Conservation (phyloP, 2,888 invertebrate genomes). For the Campoplex capitator region DNA sequence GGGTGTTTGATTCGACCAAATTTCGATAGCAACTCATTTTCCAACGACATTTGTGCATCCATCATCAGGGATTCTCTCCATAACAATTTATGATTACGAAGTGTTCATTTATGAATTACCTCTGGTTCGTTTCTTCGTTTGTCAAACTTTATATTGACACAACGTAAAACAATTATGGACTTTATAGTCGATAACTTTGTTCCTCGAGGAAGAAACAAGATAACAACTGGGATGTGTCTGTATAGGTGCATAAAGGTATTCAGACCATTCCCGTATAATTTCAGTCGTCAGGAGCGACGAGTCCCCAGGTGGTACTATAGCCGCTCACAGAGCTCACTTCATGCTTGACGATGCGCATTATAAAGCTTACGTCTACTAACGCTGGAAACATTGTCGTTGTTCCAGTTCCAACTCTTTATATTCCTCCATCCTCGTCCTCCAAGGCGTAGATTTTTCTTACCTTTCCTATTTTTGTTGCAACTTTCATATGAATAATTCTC, state of each 20-base stretch:
- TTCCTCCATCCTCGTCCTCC: not conserved
- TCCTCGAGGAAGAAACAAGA: conserved; percentile 28
- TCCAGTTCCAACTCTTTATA: conserved; percentile 34
- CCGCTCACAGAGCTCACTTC: conserved; percentile 51
- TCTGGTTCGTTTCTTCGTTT: not conserved
- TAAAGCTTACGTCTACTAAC: conserved; percentile 41
- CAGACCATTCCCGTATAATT: conserved; percentile 58
- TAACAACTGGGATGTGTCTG: conserved; percentile 16
- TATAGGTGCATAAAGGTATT: conserved; percentile 35
- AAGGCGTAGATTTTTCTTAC: conserved; percentile 22
- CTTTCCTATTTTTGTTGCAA: conserved; percentile 39
- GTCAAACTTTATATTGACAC: conserved; percentile 26
- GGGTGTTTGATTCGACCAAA: not conserved
- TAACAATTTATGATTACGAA: not conserved
- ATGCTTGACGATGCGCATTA: conserved; percentile 62
- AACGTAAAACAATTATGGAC: conserved; percentile 41
- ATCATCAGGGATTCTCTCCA: not conserved
- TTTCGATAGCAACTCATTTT: not conserved
- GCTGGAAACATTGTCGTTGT: conserved; percentile 27
- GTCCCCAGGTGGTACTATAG: conserved; percentile 64
- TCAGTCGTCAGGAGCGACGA: conserved; percentile 54
- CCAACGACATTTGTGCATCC: no score
- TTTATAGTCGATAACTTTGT: conserved; percentile 48
- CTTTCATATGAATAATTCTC: conserved; percentile 56
- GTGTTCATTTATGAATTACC: not conserved